Conservation (phyloP, 2,113 vertebrate genomes). For the Baryphthengus martii region DNA sequence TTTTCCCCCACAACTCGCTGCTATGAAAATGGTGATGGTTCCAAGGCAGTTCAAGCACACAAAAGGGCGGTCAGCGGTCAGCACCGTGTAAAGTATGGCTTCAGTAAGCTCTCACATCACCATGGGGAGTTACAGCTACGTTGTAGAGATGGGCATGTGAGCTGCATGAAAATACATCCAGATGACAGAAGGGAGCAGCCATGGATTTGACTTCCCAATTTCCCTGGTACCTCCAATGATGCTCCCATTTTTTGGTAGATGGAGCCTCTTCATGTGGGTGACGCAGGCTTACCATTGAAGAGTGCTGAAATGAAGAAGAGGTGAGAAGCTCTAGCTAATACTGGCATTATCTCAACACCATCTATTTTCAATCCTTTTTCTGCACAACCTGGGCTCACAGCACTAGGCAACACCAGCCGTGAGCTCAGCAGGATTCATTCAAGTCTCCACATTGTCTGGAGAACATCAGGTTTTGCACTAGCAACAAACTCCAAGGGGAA, state of each 20-base stretch:
- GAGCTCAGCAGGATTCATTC: background rate
- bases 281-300: background rate
- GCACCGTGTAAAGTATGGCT: background rate
- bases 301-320: background rate
- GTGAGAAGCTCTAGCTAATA: background rate
- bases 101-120: background rate
- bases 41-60: background rate
- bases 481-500: background rate
- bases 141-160: background rate
- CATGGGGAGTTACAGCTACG: background rate
- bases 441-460: background rate
- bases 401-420: background rate
- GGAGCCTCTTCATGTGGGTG: background rate
- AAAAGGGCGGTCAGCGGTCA: background rate
- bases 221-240: background rate
- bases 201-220: background rate
- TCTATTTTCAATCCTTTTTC: background rate
- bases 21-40: background rate
- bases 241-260: background rate
- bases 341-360: background rate
- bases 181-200: background rate
- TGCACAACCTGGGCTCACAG: background rate
- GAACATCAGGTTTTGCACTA: background rate
- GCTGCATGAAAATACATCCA: background rate
- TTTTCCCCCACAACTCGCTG: accelerated